Percentiles rank a stretch among this genome's conserved stretches.
Conservation (phyloP, 2,797 vertebrate genomes). For the Helarctos malayanus region DNA sequence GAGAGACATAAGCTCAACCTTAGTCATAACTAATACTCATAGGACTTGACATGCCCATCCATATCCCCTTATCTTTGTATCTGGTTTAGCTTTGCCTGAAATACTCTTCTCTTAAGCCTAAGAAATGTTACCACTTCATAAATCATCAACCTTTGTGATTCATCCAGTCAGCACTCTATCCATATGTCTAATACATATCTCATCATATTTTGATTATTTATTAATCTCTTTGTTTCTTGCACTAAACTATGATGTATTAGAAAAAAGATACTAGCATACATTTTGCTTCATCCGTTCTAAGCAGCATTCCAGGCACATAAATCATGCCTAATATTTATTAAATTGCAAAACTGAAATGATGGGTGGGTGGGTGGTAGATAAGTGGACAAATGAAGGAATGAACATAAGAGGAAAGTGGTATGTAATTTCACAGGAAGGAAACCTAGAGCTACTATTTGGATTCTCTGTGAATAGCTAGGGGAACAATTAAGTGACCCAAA, state of each 20-base stretch:
- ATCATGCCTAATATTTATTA: neutral
- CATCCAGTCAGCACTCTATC: neutral
- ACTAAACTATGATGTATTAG: neutral
- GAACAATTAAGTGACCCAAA: conserved; percentile 56
- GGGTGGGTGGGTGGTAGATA: no score
- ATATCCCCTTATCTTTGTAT: neutral
- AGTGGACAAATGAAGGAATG: neutral
- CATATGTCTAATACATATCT: neutral
- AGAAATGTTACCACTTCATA: neutral
- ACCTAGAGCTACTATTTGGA: neutral
- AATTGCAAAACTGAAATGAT: conserved; percentile 40
- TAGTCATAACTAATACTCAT: neutral
- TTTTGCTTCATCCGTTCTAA: conserved; percentile 17
- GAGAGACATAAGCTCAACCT: neutral
- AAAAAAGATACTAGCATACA: neutral
- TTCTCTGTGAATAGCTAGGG: conserved; percentile 20
- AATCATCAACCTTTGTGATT: neutral
- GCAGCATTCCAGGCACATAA: neutral
- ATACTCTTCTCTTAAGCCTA: neutral
- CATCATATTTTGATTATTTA: conserved; percentile 24
- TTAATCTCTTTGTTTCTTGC: neutral
- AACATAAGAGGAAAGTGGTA: neutral
- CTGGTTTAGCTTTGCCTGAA: neutral
- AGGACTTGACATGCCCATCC: neutral
- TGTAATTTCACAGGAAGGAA: conserved; percentile 54